Conservation (phyloP, 2,797 vertebrate species). For the Lophotriccus pileatus region DNA sequence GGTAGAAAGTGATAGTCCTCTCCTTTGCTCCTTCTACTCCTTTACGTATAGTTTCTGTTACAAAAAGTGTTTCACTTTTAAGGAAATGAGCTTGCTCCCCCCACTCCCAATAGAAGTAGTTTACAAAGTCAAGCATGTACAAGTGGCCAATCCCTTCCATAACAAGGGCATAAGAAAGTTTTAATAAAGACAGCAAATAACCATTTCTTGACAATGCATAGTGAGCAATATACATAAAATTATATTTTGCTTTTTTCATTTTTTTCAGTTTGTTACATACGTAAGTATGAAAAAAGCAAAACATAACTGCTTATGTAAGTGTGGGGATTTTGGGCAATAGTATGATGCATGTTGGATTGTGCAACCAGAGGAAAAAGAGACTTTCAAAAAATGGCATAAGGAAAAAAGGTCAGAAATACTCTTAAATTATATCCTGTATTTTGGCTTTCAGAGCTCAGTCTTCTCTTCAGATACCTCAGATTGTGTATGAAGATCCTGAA, state of each 20-base stretch:
- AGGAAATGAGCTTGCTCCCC: neutral
- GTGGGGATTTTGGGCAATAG: neutral
- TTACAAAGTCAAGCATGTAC: neutral
- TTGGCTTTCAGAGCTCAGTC: constrained; percentile 72
- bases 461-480: constrained; percentile 56
- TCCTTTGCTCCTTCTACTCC: neutral
- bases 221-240: neutral
- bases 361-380: neutral
- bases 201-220: neutral
- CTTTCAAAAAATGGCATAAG: neutral
- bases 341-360: neutral
- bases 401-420: neutral
- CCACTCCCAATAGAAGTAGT: neutral
- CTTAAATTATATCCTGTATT: neutral
- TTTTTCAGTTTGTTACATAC: neutral
- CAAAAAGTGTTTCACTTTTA: neutral
- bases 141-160: neutral
- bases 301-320: neutral
- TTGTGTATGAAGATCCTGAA: constrained; percentile 65
- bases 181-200: neutral
- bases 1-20: neutral
- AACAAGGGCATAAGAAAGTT: neutral
- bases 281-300: neutral
- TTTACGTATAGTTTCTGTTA: neutral
- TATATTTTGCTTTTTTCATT: too few species aligned